A percentile compares a stretch with the other conserved stretches of the same genome.
Evolutionary conservation across 2,888 invertebrate genomes (phyloP).

Genomic region (Tinea semifulvella): DNA sequence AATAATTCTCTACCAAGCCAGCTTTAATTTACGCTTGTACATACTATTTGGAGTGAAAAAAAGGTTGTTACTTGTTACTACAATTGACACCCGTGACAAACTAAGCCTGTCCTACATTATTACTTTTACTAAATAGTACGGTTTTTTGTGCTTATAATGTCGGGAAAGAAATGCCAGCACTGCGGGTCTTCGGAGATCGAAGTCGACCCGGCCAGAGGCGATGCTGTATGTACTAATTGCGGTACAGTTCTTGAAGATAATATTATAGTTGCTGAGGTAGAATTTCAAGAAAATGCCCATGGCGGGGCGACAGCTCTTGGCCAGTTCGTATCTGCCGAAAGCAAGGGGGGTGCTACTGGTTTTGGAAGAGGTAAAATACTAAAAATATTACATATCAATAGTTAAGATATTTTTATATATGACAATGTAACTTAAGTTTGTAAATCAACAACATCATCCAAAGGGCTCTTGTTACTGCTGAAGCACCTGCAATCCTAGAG

Average conservation of each 20-base stretch:
- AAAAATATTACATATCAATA: conserved; percentile 18
- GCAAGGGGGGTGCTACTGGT: conserved; percentile 83
- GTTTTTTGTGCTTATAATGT: conserved; percentile 33
- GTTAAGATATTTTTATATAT: neutral
- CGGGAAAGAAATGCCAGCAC: conserved; percentile 83
- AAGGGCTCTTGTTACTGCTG: no score
- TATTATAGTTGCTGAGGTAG: conserved; percentile 95
- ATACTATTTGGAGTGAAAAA: no score
- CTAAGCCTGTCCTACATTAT: no score
- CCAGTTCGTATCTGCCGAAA: conserved; percentile 91
- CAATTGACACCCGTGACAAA: no score
- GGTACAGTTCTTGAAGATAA: conserved; percentile 96
- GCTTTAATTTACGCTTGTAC: no score
- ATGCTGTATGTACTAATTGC: conserved; percentile 95
- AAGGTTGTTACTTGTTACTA: no score
- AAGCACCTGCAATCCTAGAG: no score
- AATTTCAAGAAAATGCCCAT: conserved; percentile 92
- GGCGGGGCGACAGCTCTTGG: conserved; percentile 91
- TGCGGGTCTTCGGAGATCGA: conserved; percentile 93
- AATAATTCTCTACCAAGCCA: no score
- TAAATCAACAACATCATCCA: no score
- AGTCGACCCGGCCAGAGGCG: conserved; percentile 92
- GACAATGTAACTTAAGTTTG: neutral
- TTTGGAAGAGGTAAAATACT: conserved; percentile 77
- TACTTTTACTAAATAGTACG: no score